Evolutionary conservation across 2,888 invertebrate genomes (phyloP), one percentile per base, ranked within the genome.

Genomic region (Dicranocentrus wangi): DNA sequence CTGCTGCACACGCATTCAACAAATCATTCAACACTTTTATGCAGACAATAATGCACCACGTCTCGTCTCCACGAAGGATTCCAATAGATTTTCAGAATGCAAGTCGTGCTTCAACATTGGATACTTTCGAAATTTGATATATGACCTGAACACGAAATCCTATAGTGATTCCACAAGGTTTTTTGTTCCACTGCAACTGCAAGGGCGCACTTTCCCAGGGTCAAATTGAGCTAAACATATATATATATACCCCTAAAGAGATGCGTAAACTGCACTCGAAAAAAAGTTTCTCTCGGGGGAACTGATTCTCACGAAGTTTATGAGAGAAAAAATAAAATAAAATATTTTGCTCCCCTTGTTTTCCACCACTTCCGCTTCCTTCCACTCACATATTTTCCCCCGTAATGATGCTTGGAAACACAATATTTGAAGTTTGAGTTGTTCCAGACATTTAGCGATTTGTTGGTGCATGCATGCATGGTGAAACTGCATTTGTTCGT

Each of bases 141-240:
- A 79, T 79, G 65, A 39, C 15, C 66, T 17, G 47, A 32, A 17
- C 55, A 63, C 61, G 63, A 70, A n/a, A 63, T 10, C n/a, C n/a
- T 10, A 32, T 10, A 32, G 3, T 13, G 47, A 47, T n/a, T n/a
- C n/a, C n/a, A 21, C 13, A 53, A 66, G 39, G 47, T 27, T 66
- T 47, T n/a, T n/a, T n/a, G n/a, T n/a, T n/a, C n/a, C n/a, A n/a
- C n/a, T n/a, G 25, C 66, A 21, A 65, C 28, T 71, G 79, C 71
- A 79, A 71, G 79, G 72, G 71, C n/a, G n/a, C 71, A 60, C 65
- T 66, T 79, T 79, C 79, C 60, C 79, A 79, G 79, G 79, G 79
- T 79, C 79, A 79, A 71, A 79, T 65, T 71, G 79, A 72, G 72
- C 71, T 53, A 72, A 79, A 66, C 58, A 68, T n/a, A n/a, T n/a